Conservation (phyloP, 2,888 invertebrate genomes). For the Drosophila niveifrons region DNA sequence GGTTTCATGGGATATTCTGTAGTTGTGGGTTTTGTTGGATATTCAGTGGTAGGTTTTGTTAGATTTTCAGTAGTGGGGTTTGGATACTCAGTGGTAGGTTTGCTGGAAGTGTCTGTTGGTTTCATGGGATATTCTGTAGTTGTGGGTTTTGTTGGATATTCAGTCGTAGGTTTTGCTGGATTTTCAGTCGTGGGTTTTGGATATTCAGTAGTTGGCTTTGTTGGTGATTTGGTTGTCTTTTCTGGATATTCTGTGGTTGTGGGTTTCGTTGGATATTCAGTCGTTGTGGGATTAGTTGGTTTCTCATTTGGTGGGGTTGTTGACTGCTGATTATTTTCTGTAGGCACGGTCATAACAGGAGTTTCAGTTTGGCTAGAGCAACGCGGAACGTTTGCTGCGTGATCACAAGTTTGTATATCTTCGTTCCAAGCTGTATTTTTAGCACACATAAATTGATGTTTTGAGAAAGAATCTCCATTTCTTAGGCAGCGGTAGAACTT, state of each 20-base stretch:
- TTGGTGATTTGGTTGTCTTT: slow-evolving; percentile 36
- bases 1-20: slow-evolving; percentile 30
- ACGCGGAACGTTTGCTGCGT: slow-evolving; percentile 84
- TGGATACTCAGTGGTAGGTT: slow-evolving; percentile 34
- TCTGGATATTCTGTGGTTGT: slow-evolving; percentile 12
- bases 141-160: slow-evolving; percentile 25
- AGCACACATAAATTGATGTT: slow-evolving; percentile 87
- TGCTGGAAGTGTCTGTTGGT: slow-evolving; percentile 1
- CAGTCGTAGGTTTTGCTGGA: slow-evolving; percentile 26
- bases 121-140: slow-evolving; percentile 26
- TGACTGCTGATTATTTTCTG: slow-evolving; percentile 14
- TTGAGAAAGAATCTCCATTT: slow-evolving; percentile 84
- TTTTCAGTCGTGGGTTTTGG: slow-evolving; percentile 32
- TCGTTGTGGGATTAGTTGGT: slow-evolving; percentile 29
- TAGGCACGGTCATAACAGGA: slow-evolving; percentile 55
- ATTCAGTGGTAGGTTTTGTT: slow-evolving; percentile 22
- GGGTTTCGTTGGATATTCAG: slow-evolving; percentile 28
- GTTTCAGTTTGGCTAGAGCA: slow-evolving; percentile 73
- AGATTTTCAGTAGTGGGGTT: slow-evolving; percentile 24
- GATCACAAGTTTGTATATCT: slow-evolving; percentile 88
- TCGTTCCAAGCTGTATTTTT: slow-evolving; percentile 90
- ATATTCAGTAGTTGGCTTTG: slow-evolving; percentile 32
- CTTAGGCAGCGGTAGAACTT: slow-evolving; percentile 88
- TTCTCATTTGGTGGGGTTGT: slow-evolving; percentile 37
- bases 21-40: slow-evolving; percentile 27